Conservation (phyloP, 2,888 invertebrate genomes). For the Rhopalosiphum nymphaeae region DNA sequence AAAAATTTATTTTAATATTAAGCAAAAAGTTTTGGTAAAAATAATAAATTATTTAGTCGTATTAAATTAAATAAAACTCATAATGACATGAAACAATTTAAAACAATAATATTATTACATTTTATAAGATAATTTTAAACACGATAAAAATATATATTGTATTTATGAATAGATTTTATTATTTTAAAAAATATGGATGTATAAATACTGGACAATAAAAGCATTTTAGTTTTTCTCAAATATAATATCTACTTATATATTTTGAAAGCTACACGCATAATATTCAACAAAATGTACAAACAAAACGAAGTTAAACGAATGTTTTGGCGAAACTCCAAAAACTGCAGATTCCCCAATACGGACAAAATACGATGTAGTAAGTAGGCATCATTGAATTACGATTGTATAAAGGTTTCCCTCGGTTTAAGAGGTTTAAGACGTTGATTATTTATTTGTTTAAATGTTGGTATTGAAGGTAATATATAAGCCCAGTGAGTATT, state of each 20-base stretch:
- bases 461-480: conserved; percentile 22
- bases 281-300: neutral
- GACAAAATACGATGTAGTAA: neutral
- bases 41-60: neutral
- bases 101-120: neutral
- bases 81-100: neutral
- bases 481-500: conserved; percentile 25
- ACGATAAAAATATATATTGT: neutral
- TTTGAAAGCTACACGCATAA: neutral
- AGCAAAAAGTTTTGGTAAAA: neutral
- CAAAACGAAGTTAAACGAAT: neutral
- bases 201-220: neutral
- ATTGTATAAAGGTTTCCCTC: conserved; percentile 20
- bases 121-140: neutral
- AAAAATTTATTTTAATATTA: neutral
- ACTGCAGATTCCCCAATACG: neutral
- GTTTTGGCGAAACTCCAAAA: conserved; percentile 36
- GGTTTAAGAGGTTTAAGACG: conserved; percentile 7
- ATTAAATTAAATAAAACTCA: neutral
- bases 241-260: neutral
- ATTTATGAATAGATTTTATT: neutral
- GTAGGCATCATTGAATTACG: conserved; percentile 49
- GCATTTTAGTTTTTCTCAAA: neutral
- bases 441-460: conserved; percentile 55
- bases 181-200: neutral